A percentile compares a stretch with the other conserved stretches of the same genome.
These are phyloP conservation scores for Mirounga angustirostris DNA, from an alignment of 2,113 vertebrate species.

Conservation along the genomic window DNA sequence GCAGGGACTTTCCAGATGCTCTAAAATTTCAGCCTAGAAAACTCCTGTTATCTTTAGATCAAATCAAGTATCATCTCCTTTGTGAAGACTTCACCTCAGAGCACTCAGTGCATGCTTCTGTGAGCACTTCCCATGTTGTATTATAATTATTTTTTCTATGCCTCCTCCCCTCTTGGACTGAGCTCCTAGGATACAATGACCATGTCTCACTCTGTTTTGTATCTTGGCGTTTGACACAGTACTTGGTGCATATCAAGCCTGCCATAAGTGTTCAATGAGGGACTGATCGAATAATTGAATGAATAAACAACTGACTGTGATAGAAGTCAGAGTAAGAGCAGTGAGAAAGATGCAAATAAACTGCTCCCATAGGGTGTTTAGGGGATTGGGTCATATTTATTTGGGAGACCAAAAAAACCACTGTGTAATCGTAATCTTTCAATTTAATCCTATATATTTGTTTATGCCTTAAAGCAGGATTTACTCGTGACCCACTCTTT, in stretches of 20 bases:
- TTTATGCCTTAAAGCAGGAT: background rate
- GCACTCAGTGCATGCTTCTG: background rate
- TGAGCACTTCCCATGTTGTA: background rate
- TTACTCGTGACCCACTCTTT: background rate
- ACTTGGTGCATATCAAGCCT: background rate
- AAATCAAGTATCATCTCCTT: background rate
- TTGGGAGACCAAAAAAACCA: background rate
- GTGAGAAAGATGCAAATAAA: background rate
- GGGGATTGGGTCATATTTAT: conserved; percentile 11
- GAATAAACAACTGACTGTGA: background rate
- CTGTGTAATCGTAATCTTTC: background rate
- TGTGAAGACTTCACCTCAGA: background rate
- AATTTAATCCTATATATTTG: background rate
- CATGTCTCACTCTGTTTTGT: background rate
- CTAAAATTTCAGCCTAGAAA: conserved; percentile 45
- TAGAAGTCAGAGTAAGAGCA: background rate
- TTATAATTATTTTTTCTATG: background rate
- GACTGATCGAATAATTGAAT: background rate
- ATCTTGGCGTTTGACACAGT: background rate
- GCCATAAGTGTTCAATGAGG: background rate
- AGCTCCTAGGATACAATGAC: background rate
- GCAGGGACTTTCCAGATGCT: background rate
- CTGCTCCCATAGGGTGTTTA: background rate
- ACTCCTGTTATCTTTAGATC: background rate
- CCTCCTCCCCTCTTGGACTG: background rate